Conservation (phyloP, 1,140 invertebrate species). For the Diachasma alloeum region DNA sequence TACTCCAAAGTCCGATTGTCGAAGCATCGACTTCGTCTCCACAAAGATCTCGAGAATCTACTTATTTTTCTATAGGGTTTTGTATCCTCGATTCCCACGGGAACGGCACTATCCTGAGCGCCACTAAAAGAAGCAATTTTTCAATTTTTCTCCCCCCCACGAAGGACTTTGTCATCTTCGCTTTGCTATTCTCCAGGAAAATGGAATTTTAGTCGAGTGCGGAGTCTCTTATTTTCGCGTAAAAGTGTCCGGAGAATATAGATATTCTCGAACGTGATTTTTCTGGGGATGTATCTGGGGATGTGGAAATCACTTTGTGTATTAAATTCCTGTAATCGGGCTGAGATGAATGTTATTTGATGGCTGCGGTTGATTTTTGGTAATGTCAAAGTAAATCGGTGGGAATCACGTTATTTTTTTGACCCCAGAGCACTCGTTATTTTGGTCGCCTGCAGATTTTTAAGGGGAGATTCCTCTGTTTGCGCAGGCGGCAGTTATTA, state of each 20-base stretch:
- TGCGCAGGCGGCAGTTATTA: no score
- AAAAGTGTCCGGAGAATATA: slow-evolving; percentile 4
- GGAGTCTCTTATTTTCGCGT: slow-evolving; percentile 18
- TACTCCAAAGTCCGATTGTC: slow-evolving; percentile 15
- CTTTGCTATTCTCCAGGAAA: slow-evolving; percentile 60
- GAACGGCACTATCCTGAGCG: slow-evolving; percentile 40
- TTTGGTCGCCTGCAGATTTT: no score
- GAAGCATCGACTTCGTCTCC: slow-evolving; percentile 37
- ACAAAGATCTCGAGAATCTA: slow-evolving; percentile 53
- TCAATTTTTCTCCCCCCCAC: slow-evolving; percentile 55
- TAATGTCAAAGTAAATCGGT: no score
- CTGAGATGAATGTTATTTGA: no score
- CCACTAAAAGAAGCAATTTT: slow-evolving; percentile 58
- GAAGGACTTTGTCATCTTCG: slow-evolving; percentile 63
- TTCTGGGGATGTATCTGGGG: no score
- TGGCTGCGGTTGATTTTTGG: no score
- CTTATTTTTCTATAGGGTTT: slow-evolving; percentile 45
- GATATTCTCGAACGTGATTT: no score
- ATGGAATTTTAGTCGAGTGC: slow-evolving; percentile 60
- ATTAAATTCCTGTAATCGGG: no score
- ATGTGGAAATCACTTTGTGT: no score
- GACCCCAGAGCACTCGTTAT: no score
- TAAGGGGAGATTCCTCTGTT: no score
- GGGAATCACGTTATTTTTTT: no score
- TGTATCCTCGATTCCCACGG: slow-evolving; percentile 38